Conservation (phyloP, 2,797 vertebrate species). For the Rhinatrema bivittatum region DNA sequence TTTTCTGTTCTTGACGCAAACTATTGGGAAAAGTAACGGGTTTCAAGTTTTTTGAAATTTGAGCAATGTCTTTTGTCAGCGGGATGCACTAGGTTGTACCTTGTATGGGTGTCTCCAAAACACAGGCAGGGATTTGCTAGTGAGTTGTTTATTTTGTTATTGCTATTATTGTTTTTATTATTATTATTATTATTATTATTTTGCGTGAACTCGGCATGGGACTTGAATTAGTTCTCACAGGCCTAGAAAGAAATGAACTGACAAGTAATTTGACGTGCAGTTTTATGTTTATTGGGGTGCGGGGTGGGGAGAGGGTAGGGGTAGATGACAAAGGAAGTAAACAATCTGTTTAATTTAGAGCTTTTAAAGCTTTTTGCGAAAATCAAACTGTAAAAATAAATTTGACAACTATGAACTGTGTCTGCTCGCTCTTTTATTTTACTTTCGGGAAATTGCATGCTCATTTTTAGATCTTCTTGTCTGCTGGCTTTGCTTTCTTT, state of each 20-base stretch:
- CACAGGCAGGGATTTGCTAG: conserved; percentile 20
- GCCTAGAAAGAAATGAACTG: conserved; percentile 44
- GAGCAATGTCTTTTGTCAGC: conserved; percentile 20
- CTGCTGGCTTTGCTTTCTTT: conserved; percentile 9
- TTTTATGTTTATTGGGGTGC: conserved; percentile 44
- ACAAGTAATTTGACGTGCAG: conserved; percentile 49
- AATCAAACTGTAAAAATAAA: conserved; percentile 8
- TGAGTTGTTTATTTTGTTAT: too few relatives aligned
- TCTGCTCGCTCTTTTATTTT: neutral
- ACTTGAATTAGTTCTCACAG: conserved; percentile 47
- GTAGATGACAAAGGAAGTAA: conserved; percentile 39
- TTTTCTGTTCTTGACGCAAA: too few relatives aligned
- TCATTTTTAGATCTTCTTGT: too few relatives aligned
- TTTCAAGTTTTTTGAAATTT: too few relatives aligned
- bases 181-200: too few relatives aligned
- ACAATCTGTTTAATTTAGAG: conserved; percentile 41
- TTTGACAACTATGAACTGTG: too few relatives aligned
- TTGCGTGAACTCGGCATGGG: conserved; percentile 21
- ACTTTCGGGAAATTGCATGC: too few relatives aligned
- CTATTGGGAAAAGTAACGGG: too few relatives aligned
- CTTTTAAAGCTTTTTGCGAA: conserved; percentile 45
- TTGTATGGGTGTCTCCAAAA: too few relatives aligned
- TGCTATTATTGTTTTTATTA: too few relatives aligned
- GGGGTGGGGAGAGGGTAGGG: too few relatives aligned
- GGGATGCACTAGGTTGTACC: too few relatives aligned